phyloP scores from a whole-genome alignment of 2,888 invertebrate species.

The Spisula subtruncata region DNA sequence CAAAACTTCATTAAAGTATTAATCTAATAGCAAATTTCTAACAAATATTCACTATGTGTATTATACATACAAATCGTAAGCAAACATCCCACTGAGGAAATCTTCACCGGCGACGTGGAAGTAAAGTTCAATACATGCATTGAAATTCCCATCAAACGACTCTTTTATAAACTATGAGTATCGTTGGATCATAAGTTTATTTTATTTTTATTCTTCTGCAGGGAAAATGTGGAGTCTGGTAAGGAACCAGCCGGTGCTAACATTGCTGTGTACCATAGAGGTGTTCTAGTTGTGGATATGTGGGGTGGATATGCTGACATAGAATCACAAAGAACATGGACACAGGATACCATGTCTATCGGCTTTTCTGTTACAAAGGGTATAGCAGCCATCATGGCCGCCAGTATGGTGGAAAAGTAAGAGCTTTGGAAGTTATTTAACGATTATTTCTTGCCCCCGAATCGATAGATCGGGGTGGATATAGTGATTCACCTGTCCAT shows the following conservation, averaged over 20 bases:
- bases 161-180: too few species aligned
- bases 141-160: too few species aligned
- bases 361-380: conserved; percentile 81
- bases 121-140: too few species aligned
- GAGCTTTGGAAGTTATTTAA: neutral
- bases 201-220: neutral
- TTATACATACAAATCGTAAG: too few species aligned
- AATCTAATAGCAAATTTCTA: too few species aligned
- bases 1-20: too few species aligned
- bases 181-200: neutral
- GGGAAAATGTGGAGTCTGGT: conserved; percentile 71
- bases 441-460: too few species aligned
- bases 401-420: conserved; percentile 86
- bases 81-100: too few species aligned
- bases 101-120: too few species aligned
- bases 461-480: too few species aligned
- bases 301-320: conserved; percentile 86
- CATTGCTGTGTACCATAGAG: conserved; percentile 83
- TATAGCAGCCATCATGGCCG: conserved; percentile 81
- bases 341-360: conserved; percentile 79
- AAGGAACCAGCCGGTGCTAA: conserved; percentile 78
- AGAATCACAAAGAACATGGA: conserved; percentile 79
- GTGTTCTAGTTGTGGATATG: conserved; percentile 83
- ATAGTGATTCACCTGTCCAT: too few species aligned
- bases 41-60: too few species aligned